Evolutionary conservation across 2,113 vertebrate species (phyloP).

Genomic region (Alligator mississippiensis): DNA sequence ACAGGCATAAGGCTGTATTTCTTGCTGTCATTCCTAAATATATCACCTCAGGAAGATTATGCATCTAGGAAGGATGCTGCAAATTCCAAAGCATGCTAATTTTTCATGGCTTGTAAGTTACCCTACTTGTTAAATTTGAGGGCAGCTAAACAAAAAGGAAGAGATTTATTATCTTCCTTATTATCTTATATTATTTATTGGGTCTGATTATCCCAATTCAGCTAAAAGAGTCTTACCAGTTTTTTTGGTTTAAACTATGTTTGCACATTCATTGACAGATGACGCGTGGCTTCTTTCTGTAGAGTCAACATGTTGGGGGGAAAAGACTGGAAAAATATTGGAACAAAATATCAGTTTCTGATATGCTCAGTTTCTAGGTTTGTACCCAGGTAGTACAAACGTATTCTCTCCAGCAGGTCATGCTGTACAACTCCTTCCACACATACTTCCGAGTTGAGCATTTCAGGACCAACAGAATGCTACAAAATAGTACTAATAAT

Average conservation of each 20-base stretch:
- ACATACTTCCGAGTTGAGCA: background rate
- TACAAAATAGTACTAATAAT: background rate
- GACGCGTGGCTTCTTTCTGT: background rate
- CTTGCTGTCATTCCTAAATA: background rate
- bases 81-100: conserved; percentile 1
- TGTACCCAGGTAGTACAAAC: background rate
- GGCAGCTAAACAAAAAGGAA: background rate
- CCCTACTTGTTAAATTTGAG: conserved; percentile 17
- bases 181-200: background rate
- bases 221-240: background rate
- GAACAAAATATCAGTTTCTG: background rate
- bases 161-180: background rate
- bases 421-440: background rate
- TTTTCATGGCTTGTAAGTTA: conserved; percentile 8
- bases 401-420: background rate
- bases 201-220: background rate
- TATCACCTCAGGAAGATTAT: background rate
- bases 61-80: background rate
- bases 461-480: background rate
- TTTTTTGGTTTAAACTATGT: background rate
- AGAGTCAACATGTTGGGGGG: background rate
- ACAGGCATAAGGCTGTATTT: background rate
- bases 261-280: background rate
- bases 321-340: background rate
- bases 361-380: background rate